Evolutionary conservation across 1,140 invertebrate genomes (phyloP).

Genomic region (Drosophila nikananu): DNA sequence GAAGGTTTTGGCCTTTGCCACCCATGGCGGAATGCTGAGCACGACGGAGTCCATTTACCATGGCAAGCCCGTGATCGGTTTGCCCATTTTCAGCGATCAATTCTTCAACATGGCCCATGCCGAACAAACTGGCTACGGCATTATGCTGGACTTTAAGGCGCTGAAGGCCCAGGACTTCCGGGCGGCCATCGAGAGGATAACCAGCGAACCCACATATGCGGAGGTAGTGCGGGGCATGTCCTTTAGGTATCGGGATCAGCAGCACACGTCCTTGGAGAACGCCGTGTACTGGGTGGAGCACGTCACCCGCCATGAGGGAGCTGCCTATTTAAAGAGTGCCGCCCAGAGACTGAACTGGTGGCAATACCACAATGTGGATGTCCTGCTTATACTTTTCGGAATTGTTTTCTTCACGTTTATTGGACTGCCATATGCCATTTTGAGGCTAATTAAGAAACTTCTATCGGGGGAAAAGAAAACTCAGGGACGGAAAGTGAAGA

Average conservation of each 20-base stretch:
- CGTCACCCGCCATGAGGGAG: constrained; percentile 87
- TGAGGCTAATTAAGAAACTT: neutral
- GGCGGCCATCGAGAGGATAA: constrained; percentile 55
- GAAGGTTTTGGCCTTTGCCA: constrained; percentile 87
- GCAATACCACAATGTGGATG: constrained; percentile 65
- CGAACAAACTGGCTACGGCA: constrained; percentile 58
- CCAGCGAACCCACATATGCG: constrained; percentile 51
- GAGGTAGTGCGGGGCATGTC: constrained; percentile 85
- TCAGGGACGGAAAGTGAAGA: constrained; percentile 4
- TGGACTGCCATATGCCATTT: constrained; percentile 21
- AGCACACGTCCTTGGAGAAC: constrained; percentile 87
- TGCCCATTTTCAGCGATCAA: constrained; percentile 88
- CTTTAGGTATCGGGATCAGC: constrained; percentile 88
- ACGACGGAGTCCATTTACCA: constrained; percentile 87
- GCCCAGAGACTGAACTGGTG: constrained; percentile 59
- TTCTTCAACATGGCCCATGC: constrained; percentile 67
- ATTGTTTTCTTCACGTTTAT: neutral
- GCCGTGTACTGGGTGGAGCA: constrained; percentile 90
- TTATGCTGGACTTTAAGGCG: constrained; percentile 39
- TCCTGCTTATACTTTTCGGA: constrained; percentile 33
- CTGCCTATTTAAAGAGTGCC: constrained; percentile 65
- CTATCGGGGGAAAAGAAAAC: neutral
- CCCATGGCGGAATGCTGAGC: constrained; percentile 88
- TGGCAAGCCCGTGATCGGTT: constrained; percentile 87
- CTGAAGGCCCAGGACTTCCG: constrained; percentile 34